Conservation (phyloP, 2,888 invertebrate genomes). For the Tiliacea aurago region DNA sequence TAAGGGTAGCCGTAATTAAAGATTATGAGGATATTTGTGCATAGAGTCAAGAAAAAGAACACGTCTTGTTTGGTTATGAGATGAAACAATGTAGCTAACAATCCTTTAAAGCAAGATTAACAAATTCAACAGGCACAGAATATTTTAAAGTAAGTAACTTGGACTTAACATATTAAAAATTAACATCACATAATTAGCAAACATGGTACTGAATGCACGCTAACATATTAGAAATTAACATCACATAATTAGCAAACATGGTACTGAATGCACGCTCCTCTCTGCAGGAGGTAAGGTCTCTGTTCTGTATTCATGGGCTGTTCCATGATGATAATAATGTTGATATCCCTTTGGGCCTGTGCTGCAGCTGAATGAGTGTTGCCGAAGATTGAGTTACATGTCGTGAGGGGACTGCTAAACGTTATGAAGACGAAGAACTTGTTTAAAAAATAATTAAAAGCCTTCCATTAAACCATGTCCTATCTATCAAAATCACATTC, state of each 20-base stretch:
- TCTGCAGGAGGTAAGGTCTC: neutral
- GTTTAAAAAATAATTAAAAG: neutral
- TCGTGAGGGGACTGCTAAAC: neutral
- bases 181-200: neutral
- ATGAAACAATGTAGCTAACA: neutral
- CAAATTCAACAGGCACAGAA: neutral
- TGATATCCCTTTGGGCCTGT: neutral
- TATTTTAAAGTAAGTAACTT: neutral
- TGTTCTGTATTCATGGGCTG: neutral
- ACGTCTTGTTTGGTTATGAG: neutral
- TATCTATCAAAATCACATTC: constrained; percentile 45
- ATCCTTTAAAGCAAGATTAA: neutral
- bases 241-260: neutral
- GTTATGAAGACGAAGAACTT: neutral
- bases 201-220: too few relatives aligned
- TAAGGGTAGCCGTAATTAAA: constrained; percentile 50
- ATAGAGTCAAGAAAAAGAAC: constrained; percentile 32
- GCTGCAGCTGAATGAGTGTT: neutral
- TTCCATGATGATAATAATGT: neutral
- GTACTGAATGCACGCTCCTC: neutral
- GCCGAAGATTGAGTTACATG: neutral
- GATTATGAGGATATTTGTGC: constrained; percentile 28
- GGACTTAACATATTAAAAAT: neutral
- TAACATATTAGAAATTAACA: neutral
- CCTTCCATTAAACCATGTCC: constrained; percentile 6